Base-by-base conservation (phyloP, 2,888 invertebrate genomes). In the Diadromus collaris region DNA sequence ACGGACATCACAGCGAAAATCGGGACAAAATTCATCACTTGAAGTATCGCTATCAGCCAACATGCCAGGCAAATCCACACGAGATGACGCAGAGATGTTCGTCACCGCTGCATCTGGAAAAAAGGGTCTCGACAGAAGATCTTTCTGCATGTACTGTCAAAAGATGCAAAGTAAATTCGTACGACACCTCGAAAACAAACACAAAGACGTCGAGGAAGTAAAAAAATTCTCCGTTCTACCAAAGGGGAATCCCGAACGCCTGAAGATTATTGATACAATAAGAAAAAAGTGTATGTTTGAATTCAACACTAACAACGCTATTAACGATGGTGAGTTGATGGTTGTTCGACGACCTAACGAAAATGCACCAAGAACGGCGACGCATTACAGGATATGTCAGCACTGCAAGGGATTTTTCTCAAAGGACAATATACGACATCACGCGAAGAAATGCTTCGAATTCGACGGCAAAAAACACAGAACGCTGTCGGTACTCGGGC, bases 361-460 rank as follows among this genome's bases (percentile, higher is more conserved):
- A 9, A 44, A 58, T 16, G 44, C 44, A 58, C 48, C 51, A 3
- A 68, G 54, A 51, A 41, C 27, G 21, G 78, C 79, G 38, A 58
- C 34, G 1, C 65, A 83, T 70, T 83, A 80, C 51, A 61, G 51
- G 44, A 56, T 75, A 13, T 84, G 83, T 60, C 71, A 79, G 16
- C 79, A 75, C 21, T 83, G 85, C 56, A 78, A 82, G 67, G 81
- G 82, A 21, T 81, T 71, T 51, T 83, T 76, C 51, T 79, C 82
- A 1, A 81, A 73, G 46, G 29, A 48, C 6, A 79, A 81, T 27
- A 70, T 84, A 1, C 58, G 81, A n/a, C 54, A 80, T 32, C 85
- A 84, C 46, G 79, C 58, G 16, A 44, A 34, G 19, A 75, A 73
- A 67, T 84, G 83, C 54, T 73, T 78, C 51, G 44, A 51, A 2